Evolutionary conservation across 1,140 invertebrate genomes (phyloP).

Genomic region (Planococcus citri): DNA sequence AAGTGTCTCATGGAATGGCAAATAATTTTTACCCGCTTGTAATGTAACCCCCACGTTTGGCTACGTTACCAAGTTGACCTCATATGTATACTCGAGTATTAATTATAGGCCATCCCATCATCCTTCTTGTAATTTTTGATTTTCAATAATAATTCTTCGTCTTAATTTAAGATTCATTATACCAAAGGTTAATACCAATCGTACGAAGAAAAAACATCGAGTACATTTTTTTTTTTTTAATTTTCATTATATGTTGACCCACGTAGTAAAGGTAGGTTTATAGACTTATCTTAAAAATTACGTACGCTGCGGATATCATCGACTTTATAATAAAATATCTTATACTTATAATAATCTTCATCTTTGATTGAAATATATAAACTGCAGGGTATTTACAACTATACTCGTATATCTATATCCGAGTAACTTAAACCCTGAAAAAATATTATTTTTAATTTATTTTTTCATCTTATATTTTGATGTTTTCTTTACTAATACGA

Average conservation of each 20-base stretch:
- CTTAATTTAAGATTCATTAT: constrained; percentile 3
- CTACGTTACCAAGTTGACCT: background rate
- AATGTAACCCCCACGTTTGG: background rate
- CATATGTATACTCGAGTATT: background rate
- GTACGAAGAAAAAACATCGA: background rate
- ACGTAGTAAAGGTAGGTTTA: too few species aligned
- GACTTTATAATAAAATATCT: too few species aligned
- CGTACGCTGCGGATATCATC: too few species aligned
- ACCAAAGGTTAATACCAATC: constrained; percentile 2
- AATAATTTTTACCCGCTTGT: background rate
- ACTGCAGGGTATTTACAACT: too few species aligned
- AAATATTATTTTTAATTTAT: too few species aligned
- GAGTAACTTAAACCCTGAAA: too few species aligned
- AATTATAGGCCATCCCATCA: constrained; percentile 1
- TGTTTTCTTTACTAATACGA: too few species aligned
- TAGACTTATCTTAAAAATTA: too few species aligned
- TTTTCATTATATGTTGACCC: background rate
- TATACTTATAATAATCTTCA: too few species aligned
- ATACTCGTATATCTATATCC: too few species aligned
- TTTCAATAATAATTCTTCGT: background rate
- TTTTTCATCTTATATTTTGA: too few species aligned
- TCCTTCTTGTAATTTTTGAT: background rate
- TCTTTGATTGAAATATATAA: too few species aligned
- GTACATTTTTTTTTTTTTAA: background rate
- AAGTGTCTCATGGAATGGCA: background rate